phyloP scores from a whole-genome alignment of 2,113 vertebrate genomes.

The Oreocharis arfaki region DNA sequence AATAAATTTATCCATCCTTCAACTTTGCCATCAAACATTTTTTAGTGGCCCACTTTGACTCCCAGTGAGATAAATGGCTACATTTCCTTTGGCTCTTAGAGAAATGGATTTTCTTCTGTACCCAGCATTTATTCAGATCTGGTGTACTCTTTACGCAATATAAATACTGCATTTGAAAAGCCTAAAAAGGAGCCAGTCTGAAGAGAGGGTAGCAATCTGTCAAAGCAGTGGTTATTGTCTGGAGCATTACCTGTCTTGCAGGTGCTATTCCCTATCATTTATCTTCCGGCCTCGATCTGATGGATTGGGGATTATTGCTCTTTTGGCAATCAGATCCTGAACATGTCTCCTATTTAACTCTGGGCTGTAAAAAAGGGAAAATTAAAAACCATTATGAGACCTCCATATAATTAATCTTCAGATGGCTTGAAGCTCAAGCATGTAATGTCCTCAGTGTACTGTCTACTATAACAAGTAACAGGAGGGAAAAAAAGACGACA shows the following conservation, averaged over 20 bases:
- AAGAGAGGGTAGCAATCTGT: conserved; percentile 57
- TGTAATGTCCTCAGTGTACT: conserved; percentile 55
- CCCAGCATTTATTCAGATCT: neutral
- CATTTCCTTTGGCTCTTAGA: neutral
- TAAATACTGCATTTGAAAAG: conserved; percentile 8
- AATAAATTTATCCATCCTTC: conserved; percentile 60
- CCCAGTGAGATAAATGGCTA: neutral
- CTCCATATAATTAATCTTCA: conserved; percentile 76
- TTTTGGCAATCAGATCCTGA: conserved; percentile 77
- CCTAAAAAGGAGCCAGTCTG: conserved; percentile 12
- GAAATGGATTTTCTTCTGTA: neutral
- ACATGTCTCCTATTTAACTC: conserved; percentile 77
- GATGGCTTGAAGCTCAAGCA: conserved; percentile 69
- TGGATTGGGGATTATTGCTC: conserved; percentile 74
- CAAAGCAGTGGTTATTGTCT: conserved; percentile 46
- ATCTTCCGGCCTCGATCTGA: conserved; percentile 71
- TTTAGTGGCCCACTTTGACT: conserved; percentile 34
- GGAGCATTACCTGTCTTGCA: conserved; percentile 79
- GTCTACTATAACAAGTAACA: conserved; percentile 63
- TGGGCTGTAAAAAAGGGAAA: conserved; percentile 69
- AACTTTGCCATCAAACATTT: conserved; percentile 33
- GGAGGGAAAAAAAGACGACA: conserved; percentile 39
- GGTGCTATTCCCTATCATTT: conserved; percentile 74
- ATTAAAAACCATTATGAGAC: conserved; percentile 71
- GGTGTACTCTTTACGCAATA: conserved; percentile 4